Percentiles rank a stretch among this genome's conserved stretches.
These are phyloP conservation scores for Erpornis zantholeuca DNA, from an alignment of 2,113 vertebrate species.

Conservation along the genomic window DNA sequence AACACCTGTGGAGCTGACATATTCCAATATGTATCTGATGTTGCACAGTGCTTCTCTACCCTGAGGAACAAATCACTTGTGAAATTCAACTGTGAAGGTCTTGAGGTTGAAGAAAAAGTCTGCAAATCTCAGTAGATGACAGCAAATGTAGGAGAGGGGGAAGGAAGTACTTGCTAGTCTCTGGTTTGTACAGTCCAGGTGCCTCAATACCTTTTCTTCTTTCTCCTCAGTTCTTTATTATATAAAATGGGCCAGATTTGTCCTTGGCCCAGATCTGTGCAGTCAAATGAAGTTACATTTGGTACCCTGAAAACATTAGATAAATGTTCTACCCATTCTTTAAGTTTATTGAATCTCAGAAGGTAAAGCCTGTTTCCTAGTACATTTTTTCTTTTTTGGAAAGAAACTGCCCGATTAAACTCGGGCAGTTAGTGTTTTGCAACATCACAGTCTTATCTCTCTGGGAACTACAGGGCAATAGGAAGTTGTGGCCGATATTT, in stretches of 20 bases:
- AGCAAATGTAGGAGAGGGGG: not conserved
- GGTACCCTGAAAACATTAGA: not conserved
- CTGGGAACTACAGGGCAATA: not conserved
- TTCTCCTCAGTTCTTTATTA: not conserved
- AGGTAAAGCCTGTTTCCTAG: not conserved
- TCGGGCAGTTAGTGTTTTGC: not conserved
- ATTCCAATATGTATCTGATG: not conserved
- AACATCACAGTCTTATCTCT: not conserved
- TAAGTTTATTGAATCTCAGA: not conserved
- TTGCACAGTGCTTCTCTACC: not conserved
- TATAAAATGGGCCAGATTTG: not conserved
- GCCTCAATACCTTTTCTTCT: not conserved
- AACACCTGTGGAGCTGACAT: constrained; percentile 6
- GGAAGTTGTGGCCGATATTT: not conserved
- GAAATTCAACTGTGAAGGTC: constrained; percentile 14
- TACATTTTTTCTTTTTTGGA: not conserved
- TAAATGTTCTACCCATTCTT: not conserved
- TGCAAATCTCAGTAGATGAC: not conserved
- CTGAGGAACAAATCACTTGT: constrained; percentile 28
- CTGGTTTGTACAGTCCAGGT: not conserved
- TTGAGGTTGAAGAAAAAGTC: not conserved
- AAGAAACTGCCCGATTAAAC: constrained; percentile 1
- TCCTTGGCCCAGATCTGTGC: not conserved
- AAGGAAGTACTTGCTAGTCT: not conserved
- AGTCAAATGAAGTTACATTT: not conserved